A percentile compares a stretch with the other conserved stretches of the same genome.
Evolutionary conservation across 2,888 invertebrate species (phyloP).

Genomic region (Acronicta alni): DNA sequence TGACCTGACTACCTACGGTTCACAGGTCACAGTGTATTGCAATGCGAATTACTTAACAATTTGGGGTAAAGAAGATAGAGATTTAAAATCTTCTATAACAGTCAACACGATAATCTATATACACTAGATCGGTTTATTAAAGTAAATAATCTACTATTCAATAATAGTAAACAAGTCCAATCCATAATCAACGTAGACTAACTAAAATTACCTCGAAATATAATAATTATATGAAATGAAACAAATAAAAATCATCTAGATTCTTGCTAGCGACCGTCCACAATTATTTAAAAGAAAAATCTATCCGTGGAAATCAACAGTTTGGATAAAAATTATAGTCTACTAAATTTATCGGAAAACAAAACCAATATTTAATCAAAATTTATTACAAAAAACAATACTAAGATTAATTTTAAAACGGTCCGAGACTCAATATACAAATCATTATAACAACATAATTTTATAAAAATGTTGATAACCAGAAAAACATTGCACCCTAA

Average conservation of each 20-base stretch:
- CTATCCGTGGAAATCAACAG: not conserved
- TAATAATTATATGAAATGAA: not conserved
- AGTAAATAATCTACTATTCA: not conserved
- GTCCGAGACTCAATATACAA: slow-evolving; percentile 13
- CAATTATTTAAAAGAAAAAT: not conserved
- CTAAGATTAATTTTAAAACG: not conserved
- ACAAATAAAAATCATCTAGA: not conserved
- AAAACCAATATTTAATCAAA: not conserved
- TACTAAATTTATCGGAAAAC: not conserved
- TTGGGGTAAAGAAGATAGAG: too few species aligned
- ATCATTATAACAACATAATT: too few species aligned
- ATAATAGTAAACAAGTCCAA: not conserved
- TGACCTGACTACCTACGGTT: not conserved
- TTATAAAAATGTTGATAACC: too few species aligned
- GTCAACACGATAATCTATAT: not conserved
- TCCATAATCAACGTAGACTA: not conserved
- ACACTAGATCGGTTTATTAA: not conserved
- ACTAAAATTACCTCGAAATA: not conserved
- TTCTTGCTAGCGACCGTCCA: slow-evolving; percentile 24
- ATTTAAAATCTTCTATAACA: too few species aligned
- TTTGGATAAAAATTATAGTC: not conserved
- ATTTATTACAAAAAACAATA: not conserved
- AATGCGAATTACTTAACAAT: slow-evolving; percentile 32
- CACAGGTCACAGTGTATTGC: slow-evolving; percentile 13
- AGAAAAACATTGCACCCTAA: not conserved